phyloP scores from a whole-genome alignment of 2,888 invertebrate species.

The Syrista parreyssii region DNA sequence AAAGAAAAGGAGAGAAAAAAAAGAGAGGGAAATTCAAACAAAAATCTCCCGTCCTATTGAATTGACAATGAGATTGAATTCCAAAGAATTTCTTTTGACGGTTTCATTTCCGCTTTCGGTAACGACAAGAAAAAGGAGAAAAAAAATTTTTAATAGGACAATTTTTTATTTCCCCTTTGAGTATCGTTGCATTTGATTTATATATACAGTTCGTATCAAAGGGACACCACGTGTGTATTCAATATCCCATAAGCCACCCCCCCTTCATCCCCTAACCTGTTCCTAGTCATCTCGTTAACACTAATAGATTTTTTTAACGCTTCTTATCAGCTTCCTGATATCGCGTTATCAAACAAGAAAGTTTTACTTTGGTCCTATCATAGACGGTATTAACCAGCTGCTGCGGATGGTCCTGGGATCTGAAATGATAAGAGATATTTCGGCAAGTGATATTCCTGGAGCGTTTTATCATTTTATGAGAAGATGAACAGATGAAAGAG shows the following conservation, averaged over 20 bases:
- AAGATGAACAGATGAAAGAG: not conserved
- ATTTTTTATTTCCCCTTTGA: not conserved
- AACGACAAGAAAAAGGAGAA: not conserved
- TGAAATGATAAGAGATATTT: not conserved
- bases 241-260: not conserved
- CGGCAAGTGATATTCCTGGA: not conserved
- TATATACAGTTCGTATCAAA: not conserved
- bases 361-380: not conserved
- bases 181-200: no score
- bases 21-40: not conserved
- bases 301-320: not conserved
- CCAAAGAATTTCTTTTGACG: not conserved
- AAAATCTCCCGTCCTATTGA: not conserved
- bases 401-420: not conserved
- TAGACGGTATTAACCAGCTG: no score
- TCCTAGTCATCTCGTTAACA: not conserved
- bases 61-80: not conserved
- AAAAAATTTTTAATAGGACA: not conserved
- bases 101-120: not conserved
- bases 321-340: not conserved
- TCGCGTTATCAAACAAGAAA: not conserved
- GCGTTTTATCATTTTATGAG: not conserved
- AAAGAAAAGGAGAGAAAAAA: rapidly evolving
- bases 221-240: not conserved
- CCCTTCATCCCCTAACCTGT: not conserved